Conservation (phyloP, 2,888 invertebrate species). For the Eristalis arbustorum region DNA sequence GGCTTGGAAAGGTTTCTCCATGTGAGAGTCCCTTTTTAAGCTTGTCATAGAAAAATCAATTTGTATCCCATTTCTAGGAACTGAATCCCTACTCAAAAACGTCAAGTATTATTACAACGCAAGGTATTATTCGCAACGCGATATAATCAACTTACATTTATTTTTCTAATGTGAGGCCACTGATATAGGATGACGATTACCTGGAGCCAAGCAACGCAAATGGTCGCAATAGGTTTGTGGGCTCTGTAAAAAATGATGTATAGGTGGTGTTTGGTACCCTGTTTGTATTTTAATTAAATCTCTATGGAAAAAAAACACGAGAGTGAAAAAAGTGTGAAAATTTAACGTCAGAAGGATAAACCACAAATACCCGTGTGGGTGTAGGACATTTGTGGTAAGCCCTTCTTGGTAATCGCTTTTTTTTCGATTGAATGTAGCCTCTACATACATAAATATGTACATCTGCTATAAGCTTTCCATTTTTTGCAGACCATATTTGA, state of each 20-base stretch:
- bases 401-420: slow-evolving; percentile 34
- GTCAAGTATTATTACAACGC: not conserved
- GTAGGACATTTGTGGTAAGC: slow-evolving; percentile 56
- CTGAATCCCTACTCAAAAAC: not conserved
- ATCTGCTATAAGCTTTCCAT: no score
- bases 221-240: not conserved
- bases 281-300: slow-evolving; percentile 59
- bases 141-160: not conserved
- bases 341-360: slow-evolving; percentile 56
- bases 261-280: slow-evolving; percentile 25
- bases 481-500: not conserved
- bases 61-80: not conserved
- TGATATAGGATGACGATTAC: slow-evolving; percentile 10
- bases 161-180: not conserved
- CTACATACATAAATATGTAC: not conserved
- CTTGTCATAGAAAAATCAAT: not conserved
- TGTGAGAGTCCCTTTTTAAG: not conserved
- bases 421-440: not conserved
- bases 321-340: slow-evolving; percentile 49
- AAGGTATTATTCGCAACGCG: no score
- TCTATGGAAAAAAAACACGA: slow-evolving; percentile 5
- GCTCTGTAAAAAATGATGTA: not conserved
- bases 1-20: not conserved
- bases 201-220: not conserved
- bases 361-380: slow-evolving; percentile 49